Base-by-base conservation (phyloP, 2,797 vertebrate species). In the Dicrostonyx torquatus region DNA sequence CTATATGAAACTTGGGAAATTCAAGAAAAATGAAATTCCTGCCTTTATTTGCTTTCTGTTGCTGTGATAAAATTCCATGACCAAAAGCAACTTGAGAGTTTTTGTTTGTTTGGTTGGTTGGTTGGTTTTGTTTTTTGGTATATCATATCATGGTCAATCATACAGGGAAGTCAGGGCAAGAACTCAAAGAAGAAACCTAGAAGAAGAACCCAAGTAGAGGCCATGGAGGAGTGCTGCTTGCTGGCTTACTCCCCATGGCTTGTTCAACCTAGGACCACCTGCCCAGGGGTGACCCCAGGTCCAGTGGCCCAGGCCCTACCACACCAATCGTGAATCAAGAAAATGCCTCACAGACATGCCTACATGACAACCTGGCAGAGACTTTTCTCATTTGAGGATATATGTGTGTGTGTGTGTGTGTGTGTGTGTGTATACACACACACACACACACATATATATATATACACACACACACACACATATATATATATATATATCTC, bases 1-100 rank as follows among this genome's bases (percentile, higher is more conserved):
- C 29, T 60, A 29, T 77, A 88, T 58, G 34, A 90, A 87, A 93
- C 68, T 34, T 90, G 72, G 89, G 68, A 37, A 78, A 64, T 58
- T 45, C 43, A 93, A 86, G 66, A 37, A 91, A 93, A 43, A 45
- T 87, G 80, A 89, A 87, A 70, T 87, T 64, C 80, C 34, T 37
- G 31, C 13, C 77, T 79, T 79, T 12, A 2, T 24, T 79, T 79
- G 50, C 5, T 58, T 79, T 37, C n/a, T 13, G 6, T 14, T 4
- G 18, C 77, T 78, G 48, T 55, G 3, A n/a, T n/a, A n/a, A n/a
- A n/a, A n/a, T n/a, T n/a, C n/a, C n/a, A n/a, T n/a, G n/a, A n/a
- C n/a, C n/a, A 78, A 55, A 78, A 50, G n/a, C n/a, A n/a, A n/a
- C n/a, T n/a, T n/a, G n/a, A n/a, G n/a, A n/a, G n/a, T n/a, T n/a